A percentile compares a stretch with the other conserved stretches of the same genome.
phyloP scores from a whole-genome alignment of 2,113 vertebrate genomes.

The Centropus bengalensis region DNA sequence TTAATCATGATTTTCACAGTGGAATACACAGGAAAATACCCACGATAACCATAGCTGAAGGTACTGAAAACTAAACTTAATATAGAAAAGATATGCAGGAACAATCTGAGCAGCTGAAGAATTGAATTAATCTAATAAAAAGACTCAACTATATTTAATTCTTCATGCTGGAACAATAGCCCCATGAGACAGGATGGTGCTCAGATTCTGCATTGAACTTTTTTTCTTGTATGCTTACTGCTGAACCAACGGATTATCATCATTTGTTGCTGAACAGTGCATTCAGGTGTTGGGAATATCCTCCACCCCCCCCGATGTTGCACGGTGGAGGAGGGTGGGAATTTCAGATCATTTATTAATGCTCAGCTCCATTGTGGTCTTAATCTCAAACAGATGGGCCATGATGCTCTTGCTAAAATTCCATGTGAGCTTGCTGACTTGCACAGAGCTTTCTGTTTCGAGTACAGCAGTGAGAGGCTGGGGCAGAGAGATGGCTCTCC shows the following conservation, averaged over 20 bases:
- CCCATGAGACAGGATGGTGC: neutral
- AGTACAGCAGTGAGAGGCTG: neutral
- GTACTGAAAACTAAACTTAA: constrained; percentile 16
- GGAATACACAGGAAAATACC: constrained; percentile 15
- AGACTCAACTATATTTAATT: neutral
- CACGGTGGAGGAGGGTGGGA: constrained; percentile 3
- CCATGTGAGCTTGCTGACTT: neutral
- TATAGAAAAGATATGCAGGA: constrained; percentile 2
- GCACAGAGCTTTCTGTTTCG: neutral
- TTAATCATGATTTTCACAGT: constrained; percentile 33
- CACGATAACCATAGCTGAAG: constrained; percentile 16
- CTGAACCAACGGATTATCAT: neutral
- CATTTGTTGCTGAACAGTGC: constrained; percentile 33
- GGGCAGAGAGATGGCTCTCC: neutral
- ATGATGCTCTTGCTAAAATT: neutral
- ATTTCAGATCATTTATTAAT: constrained; percentile 38
- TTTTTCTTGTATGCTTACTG: neutral
- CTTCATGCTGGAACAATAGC: constrained; percentile 8
- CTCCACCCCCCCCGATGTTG: neutral
- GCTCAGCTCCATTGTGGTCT: constrained; percentile 27
- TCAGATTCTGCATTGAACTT: constrained; percentile 2
- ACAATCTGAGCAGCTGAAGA: neutral
- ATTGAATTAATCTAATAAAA: constrained; percentile 30
- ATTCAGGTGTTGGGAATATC: neutral
- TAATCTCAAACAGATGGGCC: constrained; percentile 41